Conservation (phyloP, 2,797 vertebrate species). For the Emydoidea blandingii region DNA sequence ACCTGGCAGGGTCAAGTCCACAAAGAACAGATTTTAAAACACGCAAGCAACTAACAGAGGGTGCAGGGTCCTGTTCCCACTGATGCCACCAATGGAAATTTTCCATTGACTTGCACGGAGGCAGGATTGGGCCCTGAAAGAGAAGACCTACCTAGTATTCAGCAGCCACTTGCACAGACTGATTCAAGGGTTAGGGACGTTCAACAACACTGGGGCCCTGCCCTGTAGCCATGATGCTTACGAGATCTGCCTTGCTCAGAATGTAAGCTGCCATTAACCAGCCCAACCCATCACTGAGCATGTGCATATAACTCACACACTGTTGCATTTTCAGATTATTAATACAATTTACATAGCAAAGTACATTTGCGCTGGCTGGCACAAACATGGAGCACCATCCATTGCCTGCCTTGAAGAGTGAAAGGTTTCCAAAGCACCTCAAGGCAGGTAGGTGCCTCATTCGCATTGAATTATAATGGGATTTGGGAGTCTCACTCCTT, state of each 20-base stretch:
- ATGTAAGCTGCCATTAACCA: constrained; percentile 46
- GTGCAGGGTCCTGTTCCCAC: neutral
- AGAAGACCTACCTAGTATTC: neutral
- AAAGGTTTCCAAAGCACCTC: constrained; percentile 7
- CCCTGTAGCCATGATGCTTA: neutral
- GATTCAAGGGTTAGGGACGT: neutral
- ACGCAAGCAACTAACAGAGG: neutral
- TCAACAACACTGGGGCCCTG: neutral
- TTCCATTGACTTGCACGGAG: rapidly evolving
- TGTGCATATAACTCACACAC: neutral
- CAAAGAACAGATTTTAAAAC: neutral
- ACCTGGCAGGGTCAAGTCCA: neutral
- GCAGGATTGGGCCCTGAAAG: neutral
- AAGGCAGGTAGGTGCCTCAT: constrained; percentile 27
- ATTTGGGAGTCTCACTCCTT: constrained; percentile 39
- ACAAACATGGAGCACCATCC: neutral
- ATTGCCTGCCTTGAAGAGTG: rapidly evolving
- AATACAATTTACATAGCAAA: neutral
- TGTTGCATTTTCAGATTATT: neutral
- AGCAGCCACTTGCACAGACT: neutral
- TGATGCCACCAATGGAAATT: neutral
- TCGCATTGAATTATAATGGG: constrained; percentile 40
- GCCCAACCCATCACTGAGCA: constrained; percentile 20
- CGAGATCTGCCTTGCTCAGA: constrained; percentile 32
- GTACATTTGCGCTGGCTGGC: neutral